phyloP scores from a whole-genome alignment of 2,797 vertebrate species.

The Rhabdophis nuchalis region DNA sequence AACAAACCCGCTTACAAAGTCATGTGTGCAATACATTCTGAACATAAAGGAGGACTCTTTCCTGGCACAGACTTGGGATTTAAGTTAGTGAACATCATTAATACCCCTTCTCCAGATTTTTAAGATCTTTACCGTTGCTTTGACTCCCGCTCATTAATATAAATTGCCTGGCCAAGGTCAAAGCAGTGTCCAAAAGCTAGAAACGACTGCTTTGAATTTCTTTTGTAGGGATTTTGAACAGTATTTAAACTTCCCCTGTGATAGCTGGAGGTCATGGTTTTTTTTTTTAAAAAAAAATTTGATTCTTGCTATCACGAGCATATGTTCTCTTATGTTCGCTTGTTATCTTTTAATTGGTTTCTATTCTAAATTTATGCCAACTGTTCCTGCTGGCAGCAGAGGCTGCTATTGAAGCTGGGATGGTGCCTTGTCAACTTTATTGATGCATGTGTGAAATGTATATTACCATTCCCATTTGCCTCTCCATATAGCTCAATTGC shows the following conservation, averaged over 20 bases:
- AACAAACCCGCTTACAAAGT: background rate
- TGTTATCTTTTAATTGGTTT: conserved; percentile 68
- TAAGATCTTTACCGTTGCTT: background rate
- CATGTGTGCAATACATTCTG: background rate
- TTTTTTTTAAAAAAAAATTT: background rate
- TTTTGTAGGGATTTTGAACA: background rate
- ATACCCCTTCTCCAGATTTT: background rate
- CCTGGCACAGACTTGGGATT: background rate
- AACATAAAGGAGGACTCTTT: background rate
- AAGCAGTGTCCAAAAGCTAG: background rate
- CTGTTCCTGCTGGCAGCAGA: conserved; percentile 25
- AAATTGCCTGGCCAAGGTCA: background rate
- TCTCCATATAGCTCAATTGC: background rate
- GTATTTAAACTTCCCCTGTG: conserved; percentile 5
- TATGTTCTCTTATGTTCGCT: conserved; percentile 61
- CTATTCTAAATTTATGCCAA: conserved; percentile 61
- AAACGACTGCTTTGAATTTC: background rate
- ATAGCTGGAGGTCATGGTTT: conserved; percentile 36
- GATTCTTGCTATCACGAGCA: conserved; percentile 49
- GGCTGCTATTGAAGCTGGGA: conserved; percentile 18
- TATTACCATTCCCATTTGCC: background rate
- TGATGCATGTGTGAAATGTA: background rate
- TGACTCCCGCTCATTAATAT: background rate
- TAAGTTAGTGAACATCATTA: background rate
- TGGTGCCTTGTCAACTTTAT: conserved; percentile 36